Evolutionary conservation across 1,140 invertebrate genomes (phyloP).

Genomic region (Cephus cinctus): DNA sequence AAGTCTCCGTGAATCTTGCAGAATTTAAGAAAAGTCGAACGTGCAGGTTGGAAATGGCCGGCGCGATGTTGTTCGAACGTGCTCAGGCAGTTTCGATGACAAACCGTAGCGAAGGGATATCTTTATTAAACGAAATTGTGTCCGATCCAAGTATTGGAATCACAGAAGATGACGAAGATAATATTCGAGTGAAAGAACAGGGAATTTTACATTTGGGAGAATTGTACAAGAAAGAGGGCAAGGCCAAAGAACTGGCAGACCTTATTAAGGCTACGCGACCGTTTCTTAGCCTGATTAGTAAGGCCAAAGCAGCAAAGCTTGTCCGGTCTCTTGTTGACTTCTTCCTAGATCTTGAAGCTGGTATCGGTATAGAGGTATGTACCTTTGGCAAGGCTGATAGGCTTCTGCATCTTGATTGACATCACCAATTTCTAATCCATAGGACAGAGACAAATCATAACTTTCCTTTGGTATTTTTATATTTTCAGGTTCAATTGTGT

Average conservation of each 20-base stretch:
- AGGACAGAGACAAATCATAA: too few species aligned
- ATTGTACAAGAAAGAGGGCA: slow-evolving; percentile 87
- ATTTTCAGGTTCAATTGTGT: slow-evolving; percentile 70
- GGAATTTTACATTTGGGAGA: slow-evolving; percentile 86
- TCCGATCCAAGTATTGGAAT: slow-evolving; percentile 64
- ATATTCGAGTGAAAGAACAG: slow-evolving; percentile 85
- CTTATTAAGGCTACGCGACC: slow-evolving; percentile 92
- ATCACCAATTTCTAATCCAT: too few species aligned
- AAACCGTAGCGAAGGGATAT: slow-evolving; percentile 70
- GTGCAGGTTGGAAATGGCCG: slow-evolving; percentile 64
- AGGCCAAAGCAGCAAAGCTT: slow-evolving; percentile 98
- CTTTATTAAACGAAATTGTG: slow-evolving; percentile 70
- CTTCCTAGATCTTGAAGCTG: slow-evolving; percentile 94
- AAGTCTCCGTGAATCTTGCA: too few species aligned
- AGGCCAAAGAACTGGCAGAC: slow-evolving; percentile 90
- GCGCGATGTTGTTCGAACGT: slow-evolving; percentile 82
- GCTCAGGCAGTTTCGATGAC: slow-evolving; percentile 69
- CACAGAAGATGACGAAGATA: slow-evolving; percentile 80
- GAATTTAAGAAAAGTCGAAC: slow-evolving; percentile 4
- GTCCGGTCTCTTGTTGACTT: slow-evolving; percentile 95
- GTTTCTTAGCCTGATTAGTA: slow-evolving; percentile 92
- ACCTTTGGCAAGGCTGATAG: too few species aligned
- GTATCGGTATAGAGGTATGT: slow-evolving; percentile 81
- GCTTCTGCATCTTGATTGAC: too few species aligned
- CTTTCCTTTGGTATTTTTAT: too few species aligned